These are phyloP conservation scores for Hetaerina americana DNA, from an alignment of 1,140 invertebrate genomes.

Conservation along the genomic window DNA sequence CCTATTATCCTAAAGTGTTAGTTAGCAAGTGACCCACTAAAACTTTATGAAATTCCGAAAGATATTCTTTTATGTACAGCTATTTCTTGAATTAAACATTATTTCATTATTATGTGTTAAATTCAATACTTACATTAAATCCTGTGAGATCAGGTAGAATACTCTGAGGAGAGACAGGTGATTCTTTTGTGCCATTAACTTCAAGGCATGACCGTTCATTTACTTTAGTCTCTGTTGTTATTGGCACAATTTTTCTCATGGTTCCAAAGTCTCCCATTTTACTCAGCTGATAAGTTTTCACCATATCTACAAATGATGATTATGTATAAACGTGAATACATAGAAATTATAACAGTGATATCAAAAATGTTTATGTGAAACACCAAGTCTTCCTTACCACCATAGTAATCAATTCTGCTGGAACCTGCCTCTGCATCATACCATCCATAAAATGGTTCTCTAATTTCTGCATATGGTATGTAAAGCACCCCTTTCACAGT, in stretches of 20 bases:
- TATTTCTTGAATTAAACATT: too few species aligned
- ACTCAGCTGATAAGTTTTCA: conserved; percentile 71
- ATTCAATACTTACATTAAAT: conserved; percentile 45
- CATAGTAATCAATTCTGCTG: conserved; percentile 91
- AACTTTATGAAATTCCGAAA: too few species aligned
- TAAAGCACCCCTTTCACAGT: conserved; percentile 57
- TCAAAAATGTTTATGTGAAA: not conserved
- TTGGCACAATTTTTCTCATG: conserved; percentile 71
- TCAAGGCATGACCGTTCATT: conserved; percentile 72
- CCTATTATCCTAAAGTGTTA: too few species aligned
- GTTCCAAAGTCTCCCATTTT: conserved; percentile 50
- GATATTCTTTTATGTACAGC: too few species aligned
- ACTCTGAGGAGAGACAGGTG: conserved; percentile 51
- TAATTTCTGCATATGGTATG: conserved; percentile 88
- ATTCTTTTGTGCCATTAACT: conserved; percentile 59
- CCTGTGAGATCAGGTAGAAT: conserved; percentile 69
- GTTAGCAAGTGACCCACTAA: too few species aligned
- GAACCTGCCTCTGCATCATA: conserved; percentile 56
- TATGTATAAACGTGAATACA: not conserved
- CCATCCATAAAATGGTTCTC: conserved; percentile 79
- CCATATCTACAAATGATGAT: conserved; percentile 44
- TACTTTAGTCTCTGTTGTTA: conserved; percentile 56
- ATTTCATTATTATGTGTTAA: too few species aligned
- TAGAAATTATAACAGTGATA: not conserved
- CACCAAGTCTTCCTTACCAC: conserved; percentile 38